Evolutionary conservation across 1,140 invertebrate genomes (phyloP), one percentile per base, ranked within the genome.

Genomic region (Tetragonula clypearis): DNA sequence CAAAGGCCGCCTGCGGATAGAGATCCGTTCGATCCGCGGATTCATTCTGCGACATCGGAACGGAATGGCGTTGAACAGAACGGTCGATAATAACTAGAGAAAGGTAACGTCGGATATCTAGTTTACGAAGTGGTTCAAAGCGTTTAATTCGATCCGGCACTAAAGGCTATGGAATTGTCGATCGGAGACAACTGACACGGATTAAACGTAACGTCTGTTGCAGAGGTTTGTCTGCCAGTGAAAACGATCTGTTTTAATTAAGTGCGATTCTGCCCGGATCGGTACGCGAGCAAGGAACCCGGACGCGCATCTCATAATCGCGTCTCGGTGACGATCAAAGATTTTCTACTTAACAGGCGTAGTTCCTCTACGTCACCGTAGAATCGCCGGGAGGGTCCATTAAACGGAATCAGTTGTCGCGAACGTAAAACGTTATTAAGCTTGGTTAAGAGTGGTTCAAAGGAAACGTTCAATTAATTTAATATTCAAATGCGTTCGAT

Each of bases 201-300:
- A 69, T 69, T 53, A 35, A 84, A 62, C 53, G 65, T 23, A 71
- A 79, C 66, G 56, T 79, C 23, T 41, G 17, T 15, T 72, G 41
- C 56, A 79, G 66, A 58, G 41, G 8, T 8, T 3, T 12, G 35
- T 23, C 60, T 19, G 19, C 11, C 35, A 15, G 8, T 55, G 62
- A 41, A 71, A 78, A 53, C 56, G 68, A 79, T 79, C 82, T 3
- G 56, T 72, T 84, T 72, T 62, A 84, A 62, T 84, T 78, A 69
- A 55, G 72, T 41, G 19, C 23, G 4, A 68, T 66, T 56, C 49
- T 49, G 15, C 30, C n/a, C 53, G 35, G 56, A 56, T 26, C 68
- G 35, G 30, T 17, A 17, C 6, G 30, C 17, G 30, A 23, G 30
- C 4, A 17, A n/a, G 53, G 4, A n/a, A 21, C 12, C 17, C n/a